Conservation (phyloP, 2,113 vertebrate species). For the Origma solitaria region DNA sequence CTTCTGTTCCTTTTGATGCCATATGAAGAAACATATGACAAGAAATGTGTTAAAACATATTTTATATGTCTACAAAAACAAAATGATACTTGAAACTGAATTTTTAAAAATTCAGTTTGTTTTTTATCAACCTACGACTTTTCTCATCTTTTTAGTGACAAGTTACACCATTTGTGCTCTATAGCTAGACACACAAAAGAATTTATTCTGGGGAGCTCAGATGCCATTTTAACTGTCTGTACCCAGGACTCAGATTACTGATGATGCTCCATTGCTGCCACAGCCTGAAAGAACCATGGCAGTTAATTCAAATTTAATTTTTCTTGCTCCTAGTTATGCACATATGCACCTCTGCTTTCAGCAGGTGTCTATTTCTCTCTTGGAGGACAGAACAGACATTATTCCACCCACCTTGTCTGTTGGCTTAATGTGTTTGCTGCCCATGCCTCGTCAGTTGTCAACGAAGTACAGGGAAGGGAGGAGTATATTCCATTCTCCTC, state of each 20-base stretch:
- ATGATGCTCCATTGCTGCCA: not conserved
- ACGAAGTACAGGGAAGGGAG: not conserved
- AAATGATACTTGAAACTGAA: not conserved
- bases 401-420: not conserved
- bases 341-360: not conserved
- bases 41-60: not conserved
- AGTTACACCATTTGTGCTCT: not conserved
- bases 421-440: not conserved
- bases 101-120: not conserved
- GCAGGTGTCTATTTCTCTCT: not conserved
- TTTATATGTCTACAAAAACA: not conserved
- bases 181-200: not conserved
- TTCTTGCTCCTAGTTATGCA: not conserved
- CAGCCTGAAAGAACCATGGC: not conserved
- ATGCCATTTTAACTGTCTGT: not conserved
- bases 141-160: not conserved
- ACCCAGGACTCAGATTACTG: not conserved
- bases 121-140: not conserved
- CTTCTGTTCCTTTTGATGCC: not conserved
- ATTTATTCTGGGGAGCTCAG: not conserved
- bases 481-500: not conserved
- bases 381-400: not conserved
- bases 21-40: not conserved
- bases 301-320: not conserved
- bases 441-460: not conserved